Base-by-base conservation (phyloP, 2,888 invertebrate species). In the Philereme vetulata region DNA sequence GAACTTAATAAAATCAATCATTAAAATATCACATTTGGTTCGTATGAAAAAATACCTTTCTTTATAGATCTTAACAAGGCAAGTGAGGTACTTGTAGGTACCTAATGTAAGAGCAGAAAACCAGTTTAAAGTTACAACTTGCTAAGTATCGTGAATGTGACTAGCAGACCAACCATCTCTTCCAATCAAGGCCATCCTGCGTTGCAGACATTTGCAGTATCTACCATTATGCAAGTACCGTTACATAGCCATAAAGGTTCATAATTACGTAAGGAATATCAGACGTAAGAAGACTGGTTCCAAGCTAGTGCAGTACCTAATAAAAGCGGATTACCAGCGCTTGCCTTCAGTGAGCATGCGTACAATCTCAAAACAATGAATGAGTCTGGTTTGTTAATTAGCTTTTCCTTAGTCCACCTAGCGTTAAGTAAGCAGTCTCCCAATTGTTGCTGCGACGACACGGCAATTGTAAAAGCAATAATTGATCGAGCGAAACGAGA, bases 181-280 rank as follows among this genome's bases (percentile, higher is more conserved):
- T 5, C 36, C 36, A 46, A 59, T 51, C 43, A 59, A 59, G 59
- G 49, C 48, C 51, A 48, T 33, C 4, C 47, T 42, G 49, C 42
- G 10, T 51, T 35, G 5, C 48, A 53, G 40, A 45, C 40, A 53
- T 47, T 57, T 33, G n/a, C 43, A 47, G 50, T 49, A 46, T 42
- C 52, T 54, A 38, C 32, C 42, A 58, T 57, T 62, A 62, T 62
- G 57, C 44, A 58, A 58, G 62, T 60, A 44, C 62, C 43, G 57
- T 58, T 62, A 50, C 51, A 55, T n/a, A 51, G 51, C 32, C 47
- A 11, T 59, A 47, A 50, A 21, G 54, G 48, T 34, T 33, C 40
- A 43, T 49, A 42, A 64, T 64, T 61, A 61, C 62, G 56, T 68
- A 63, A 66, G 51, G 50, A 61, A 50, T 53, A 64, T 62, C 47